Evolutionary conservation across 2,888 invertebrate genomes (phyloP), one percentile per base, ranked within the genome.

Genomic region (Apantesis nais): DNA sequence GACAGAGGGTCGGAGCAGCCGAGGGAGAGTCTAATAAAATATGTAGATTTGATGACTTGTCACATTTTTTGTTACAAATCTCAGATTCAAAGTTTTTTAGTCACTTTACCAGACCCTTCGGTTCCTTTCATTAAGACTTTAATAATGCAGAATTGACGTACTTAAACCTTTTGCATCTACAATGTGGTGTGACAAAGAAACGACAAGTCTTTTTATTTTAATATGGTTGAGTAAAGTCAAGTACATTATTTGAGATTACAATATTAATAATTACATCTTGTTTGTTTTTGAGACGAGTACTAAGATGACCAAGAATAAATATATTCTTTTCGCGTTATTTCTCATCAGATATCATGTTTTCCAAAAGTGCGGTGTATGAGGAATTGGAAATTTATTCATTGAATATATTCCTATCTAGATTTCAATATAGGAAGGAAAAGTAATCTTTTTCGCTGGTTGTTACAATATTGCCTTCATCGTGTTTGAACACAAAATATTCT

Each of bases 41-140:
- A 94, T 94, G 95, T 92, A 95, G 95, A 95, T 95, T 94, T 94
- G 94, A 95, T 94, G 94, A 95, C 93, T 94, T 95, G 94, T 93
- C 94, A 95, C 93, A 93, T 94, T 94, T 94, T 93, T 95, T 94
- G 93, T 87, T 89, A 92, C 92, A 93, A 94, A 93, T 94, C 93
- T 90, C 87, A 91, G 92, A 92, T 93, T 92, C 92, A 92, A 92
- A 92, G 93, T 93, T 93, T 92, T 88, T 92, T 88, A 90, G 91
- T 89, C 88, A 88, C 84, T 88, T 88, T 87, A 86, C 86, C 85
- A 87, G 83, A 83, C 79, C 80, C 78, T 82, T 82, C 78, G 75
- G 83, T 82, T 84, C 82, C 85, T 87, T 87, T 86, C 88, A 89
- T 90, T 87, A 89, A 84, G 85, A 85, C 79, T 85, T 86, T 84